phyloP scores from a whole-genome alignment of 2,113 vertebrate species.

The Vulpes lagopus region DNA sequence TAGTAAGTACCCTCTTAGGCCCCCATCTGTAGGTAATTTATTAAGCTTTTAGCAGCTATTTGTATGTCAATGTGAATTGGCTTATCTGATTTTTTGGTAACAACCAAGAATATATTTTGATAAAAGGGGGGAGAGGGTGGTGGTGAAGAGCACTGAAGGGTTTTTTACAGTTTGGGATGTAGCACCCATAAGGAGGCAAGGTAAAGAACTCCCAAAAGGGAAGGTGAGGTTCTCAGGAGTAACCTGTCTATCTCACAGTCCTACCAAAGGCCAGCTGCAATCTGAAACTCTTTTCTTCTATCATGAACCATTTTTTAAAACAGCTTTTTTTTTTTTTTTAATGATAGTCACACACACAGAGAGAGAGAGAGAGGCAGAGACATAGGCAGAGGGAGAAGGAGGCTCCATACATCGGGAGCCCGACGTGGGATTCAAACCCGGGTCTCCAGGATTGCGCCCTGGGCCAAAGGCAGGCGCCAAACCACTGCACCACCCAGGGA shows the following conservation, averaged over 20 bases:
- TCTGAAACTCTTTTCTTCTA: neutral
- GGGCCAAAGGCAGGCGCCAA: no score
- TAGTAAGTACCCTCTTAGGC: conserved; percentile 62
- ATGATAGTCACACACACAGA: no score
- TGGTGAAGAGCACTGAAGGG: neutral
- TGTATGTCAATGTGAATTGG: conserved; percentile 73
- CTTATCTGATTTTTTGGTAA: conserved; percentile 65
- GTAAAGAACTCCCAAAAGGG: neutral
- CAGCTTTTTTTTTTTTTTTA: neutral
- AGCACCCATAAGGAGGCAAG: neutral
- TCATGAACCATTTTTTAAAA: conserved; percentile 7
- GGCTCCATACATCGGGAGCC: no score
- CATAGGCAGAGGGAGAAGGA: no score
- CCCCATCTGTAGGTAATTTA: conserved; percentile 77
- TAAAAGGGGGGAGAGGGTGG: neutral
- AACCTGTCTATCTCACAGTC: neutral
- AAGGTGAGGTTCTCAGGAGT: neutral
- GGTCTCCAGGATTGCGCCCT: no score
- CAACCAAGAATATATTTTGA: conserved; percentile 54
- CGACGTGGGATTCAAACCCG: no score
- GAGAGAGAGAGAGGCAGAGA: no score
- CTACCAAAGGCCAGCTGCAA: neutral
- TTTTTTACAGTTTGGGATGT: conserved; percentile 9
- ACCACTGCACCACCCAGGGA: no score
- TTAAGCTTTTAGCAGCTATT: conserved; percentile 81